These are phyloP conservation scores for Caradrina kadenii DNA, from an alignment of 2,888 invertebrate genomes.

Conservation along the genomic window DNA sequence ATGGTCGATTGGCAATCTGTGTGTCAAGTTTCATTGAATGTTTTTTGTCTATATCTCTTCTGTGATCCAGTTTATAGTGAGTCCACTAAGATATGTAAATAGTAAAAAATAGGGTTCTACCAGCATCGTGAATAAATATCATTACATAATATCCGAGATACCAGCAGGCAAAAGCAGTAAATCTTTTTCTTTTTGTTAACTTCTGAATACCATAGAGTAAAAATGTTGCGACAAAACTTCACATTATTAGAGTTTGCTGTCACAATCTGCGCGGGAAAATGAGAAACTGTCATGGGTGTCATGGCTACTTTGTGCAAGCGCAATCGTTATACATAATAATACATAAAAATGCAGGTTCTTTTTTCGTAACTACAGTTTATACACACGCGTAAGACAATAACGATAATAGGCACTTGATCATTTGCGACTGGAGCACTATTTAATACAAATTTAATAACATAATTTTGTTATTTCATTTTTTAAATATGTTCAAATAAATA, in stretches of 20 bases:
- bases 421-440: no score
- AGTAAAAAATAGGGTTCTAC: not conserved
- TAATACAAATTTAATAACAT: no score
- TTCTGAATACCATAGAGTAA: conserved; percentile 38
- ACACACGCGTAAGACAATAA: not conserved
- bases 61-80: conserved; percentile 42
- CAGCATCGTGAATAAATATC: not conserved
- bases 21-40: conserved; percentile 28
- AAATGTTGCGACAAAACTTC: conserved; percentile 47
- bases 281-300: conserved; percentile 57
- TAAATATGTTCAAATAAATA: no score
- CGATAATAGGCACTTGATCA: no score
- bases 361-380: not conserved
- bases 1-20: conserved; percentile 38
- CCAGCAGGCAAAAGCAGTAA: not conserved
- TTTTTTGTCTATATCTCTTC: conserved; percentile 33
- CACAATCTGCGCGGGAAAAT: conserved; percentile 61
- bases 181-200: not conserved
- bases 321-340: conserved; percentile 24
- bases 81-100: not conserved
- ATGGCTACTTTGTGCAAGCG: conserved; percentile 35
- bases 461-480: no score
- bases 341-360: not conserved
- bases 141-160: not conserved
- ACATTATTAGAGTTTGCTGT: conserved; percentile 48